phyloP scores from a whole-genome alignment of 2,888 invertebrate species.

The Drosophila neutralis region DNA sequence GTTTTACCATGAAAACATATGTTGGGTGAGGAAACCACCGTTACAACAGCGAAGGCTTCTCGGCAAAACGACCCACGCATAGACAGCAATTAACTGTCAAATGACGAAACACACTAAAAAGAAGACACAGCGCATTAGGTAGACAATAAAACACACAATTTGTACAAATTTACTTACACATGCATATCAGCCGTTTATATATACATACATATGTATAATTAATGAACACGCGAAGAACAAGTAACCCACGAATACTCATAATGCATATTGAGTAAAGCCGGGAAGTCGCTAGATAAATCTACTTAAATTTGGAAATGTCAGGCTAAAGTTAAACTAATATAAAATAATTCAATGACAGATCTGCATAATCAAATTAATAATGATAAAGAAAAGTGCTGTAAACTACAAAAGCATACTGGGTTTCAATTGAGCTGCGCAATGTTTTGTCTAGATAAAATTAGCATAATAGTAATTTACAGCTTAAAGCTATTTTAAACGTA shows the following conservation, averaged over 20 bases:
- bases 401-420: not conserved
- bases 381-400: not conserved
- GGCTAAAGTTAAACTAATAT: constrained; percentile 29
- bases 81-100: constrained; percentile 63
- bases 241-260: constrained; percentile 25
- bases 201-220: not conserved
- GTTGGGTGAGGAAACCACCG: constrained; percentile 56
- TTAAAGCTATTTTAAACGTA: not conserved
- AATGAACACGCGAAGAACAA: constrained; percentile 17
- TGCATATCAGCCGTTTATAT: not conserved
- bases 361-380: not conserved
- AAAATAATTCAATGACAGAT: constrained; percentile 8
- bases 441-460: not conserved
- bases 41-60: constrained; percentile 55
- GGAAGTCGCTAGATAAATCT: constrained; percentile 21
- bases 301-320: constrained; percentile 27
- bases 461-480: not conserved
- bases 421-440: constrained; percentile 5
- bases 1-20: constrained; percentile 37
- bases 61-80: constrained; percentile 61
- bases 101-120: constrained; percentile 36
- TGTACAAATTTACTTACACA: not conserved
- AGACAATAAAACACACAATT: constrained; percentile 26
- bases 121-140: constrained; percentile 28
- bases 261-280: constrained; percentile 13